Evolutionary conservation across 2,797 vertebrate species (phyloP), one percentile per base, ranked within the genome.

Genomic region (Neoniphon sammara): DNA sequence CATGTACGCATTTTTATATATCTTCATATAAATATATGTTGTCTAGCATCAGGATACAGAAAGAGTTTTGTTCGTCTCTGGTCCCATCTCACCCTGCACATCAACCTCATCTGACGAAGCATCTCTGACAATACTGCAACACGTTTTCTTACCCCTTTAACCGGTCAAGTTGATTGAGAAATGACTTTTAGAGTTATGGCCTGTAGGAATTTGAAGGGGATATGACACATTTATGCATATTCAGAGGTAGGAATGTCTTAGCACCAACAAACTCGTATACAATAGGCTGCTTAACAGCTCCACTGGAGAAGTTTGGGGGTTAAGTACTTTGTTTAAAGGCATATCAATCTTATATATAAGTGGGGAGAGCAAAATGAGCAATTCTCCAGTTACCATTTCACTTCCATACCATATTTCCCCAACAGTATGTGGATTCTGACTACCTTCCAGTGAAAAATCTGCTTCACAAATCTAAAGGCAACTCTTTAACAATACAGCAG

Each of bases 1-100:
- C 92, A 93, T 93, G 92, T 92, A 86, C 49, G 58, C 84, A 77
- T 91, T 93, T 64, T 91, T 89, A 80, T 87, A 89, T 80, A 81
- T 83, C 76, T 70, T 79, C 86, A 88, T 83, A 75, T 79, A 81
- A 80, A 73, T 83, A 81, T 78, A 82, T 83, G 73, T 81, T 84
- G 70, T 87, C 66, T 59, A 31, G 50, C 73, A 81, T 67, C 78
- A 71, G 67, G 54, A 50, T 64, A 72, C 80, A 83, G 63, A 67
- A 81, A 78, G 66, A 73, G 84, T 27, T 81, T 53, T 71, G 63
- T 73, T 68, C 56, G 59, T 83, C 53, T 81, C 55, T 74, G 75
- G 20, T 66, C 62, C 53, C 71, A 78, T 80, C 75, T 42, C 66
- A 74, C 72, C 70, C 69, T 78, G 69, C 66, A 84, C 54, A 77